A percentile compares a stretch with the other conserved stretches of the same genome.
Evolutionary conservation across 2,888 invertebrate genomes (phyloP).

Genomic region (Nomada fabriciana): DNA sequence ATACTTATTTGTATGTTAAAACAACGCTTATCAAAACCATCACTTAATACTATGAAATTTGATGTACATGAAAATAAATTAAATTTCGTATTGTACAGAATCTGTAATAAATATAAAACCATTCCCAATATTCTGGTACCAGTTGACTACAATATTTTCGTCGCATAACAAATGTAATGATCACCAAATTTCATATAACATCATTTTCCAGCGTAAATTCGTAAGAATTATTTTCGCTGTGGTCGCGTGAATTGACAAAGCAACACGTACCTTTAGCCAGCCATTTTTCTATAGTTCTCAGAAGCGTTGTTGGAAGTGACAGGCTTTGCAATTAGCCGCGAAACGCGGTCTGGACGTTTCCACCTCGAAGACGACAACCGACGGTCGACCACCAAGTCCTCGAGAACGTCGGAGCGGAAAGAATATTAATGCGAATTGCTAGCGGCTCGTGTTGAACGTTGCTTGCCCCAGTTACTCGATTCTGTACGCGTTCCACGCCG

Average conservation of each 20-base stretch:
- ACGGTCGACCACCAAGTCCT: not conserved
- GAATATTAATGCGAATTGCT: conserved; percentile 41
- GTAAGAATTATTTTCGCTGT: not conserved
- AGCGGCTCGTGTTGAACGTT: conserved; percentile 25
- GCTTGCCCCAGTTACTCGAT: conserved; percentile 40
- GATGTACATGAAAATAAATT: too few relatives aligned
- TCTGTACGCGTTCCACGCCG: conserved; percentile 25
- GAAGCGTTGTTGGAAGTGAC: not conserved
- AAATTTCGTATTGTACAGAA: too few relatives aligned
- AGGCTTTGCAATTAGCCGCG: not conserved
- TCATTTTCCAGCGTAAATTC: too few relatives aligned
- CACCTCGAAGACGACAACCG: too few relatives aligned
- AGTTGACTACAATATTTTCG: too few relatives aligned
- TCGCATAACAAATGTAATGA: too few relatives aligned
- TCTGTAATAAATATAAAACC: too few relatives aligned
- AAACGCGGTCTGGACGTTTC: not conserved
- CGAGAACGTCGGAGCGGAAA: not conserved
- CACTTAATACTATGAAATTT: too few relatives aligned
- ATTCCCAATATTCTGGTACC: too few relatives aligned
- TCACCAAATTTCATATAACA: too few relatives aligned
- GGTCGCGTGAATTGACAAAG: not conserved
- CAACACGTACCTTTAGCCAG: not conserved
- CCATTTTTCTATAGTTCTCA: not conserved
- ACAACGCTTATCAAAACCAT: too few relatives aligned
- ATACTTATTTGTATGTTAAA: too few relatives aligned